Evolutionary conservation across 1,140 invertebrate species (phyloP).

Genomic region (Anthonomus grandis): DNA sequence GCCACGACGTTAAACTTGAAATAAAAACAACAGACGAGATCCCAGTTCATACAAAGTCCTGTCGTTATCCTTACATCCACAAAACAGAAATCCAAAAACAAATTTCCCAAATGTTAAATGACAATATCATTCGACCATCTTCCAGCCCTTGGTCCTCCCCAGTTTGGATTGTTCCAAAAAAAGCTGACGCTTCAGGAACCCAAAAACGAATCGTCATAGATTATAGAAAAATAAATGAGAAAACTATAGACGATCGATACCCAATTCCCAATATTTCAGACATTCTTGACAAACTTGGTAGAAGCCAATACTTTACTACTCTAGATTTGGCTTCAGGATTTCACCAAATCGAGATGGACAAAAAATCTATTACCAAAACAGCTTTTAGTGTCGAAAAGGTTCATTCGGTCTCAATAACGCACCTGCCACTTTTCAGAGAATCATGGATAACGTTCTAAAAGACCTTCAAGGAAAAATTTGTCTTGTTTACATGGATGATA

Average conservation of each 20-base stretch:
- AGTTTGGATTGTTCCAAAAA: constrained; percentile 26
- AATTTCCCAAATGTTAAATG: constrained; percentile 28
- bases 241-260: constrained; percentile 28
- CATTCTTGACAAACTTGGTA: constrained; percentile 19
- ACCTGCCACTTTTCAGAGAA: constrained; percentile 41
- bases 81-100: constrained; percentile 30
- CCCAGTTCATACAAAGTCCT: constrained; percentile 16
- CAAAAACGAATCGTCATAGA: constrained; percentile 31
- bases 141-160: constrained; percentile 14
- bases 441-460: constrained; percentile 32
- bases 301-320: constrained; percentile 11
- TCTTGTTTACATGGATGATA: constrained; percentile 24
- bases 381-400: constrained; percentile 13
- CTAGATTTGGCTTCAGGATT: no score
- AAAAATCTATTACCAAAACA: constrained; percentile 9
- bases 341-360: constrained; percentile 13
- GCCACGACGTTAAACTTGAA: constrained; percentile 16
- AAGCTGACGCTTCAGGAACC: constrained; percentile 3
- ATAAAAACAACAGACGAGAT: constrained; percentile 19
- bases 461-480: constrained; percentile 16
- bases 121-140: constrained; percentile 25
- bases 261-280: constrained; percentile 16
- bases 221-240: constrained; percentile 29
- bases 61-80: constrained; percentile 23
- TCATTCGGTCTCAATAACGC: constrained; percentile 45